Evolutionary conservation across 2,113 vertebrate genomes (phyloP).

Genomic region (Mesocricetus auratus): DNA sequence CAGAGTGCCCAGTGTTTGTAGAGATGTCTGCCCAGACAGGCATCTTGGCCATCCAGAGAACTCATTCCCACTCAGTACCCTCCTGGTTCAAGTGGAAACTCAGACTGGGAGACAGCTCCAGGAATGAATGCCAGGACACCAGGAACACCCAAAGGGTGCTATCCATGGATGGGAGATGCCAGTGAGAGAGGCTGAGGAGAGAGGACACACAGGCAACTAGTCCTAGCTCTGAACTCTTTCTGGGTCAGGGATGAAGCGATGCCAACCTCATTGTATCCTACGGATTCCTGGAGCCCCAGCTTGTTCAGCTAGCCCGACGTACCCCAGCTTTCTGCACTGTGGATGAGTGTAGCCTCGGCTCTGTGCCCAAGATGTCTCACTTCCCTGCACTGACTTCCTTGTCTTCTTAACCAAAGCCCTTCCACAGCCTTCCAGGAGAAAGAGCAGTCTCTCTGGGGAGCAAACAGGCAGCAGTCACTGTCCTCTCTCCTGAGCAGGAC

Average conservation of each 20-base stretch:
- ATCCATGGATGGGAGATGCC: background rate
- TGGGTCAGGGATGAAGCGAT: background rate
- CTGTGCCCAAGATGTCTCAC: background rate
- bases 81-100: background rate
- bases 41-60: background rate
- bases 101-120: background rate
- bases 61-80: background rate
- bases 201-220: background rate
- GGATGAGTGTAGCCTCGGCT: background rate
- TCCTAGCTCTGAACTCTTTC: background rate
- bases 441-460: background rate
- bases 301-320: background rate
- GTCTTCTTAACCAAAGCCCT: background rate
- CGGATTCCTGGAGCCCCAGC: background rate
- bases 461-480: background rate
- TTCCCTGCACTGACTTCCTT: conserved; percentile 11
- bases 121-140: background rate
- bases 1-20: background rate
- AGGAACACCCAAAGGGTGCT: background rate
- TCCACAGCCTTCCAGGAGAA: background rate
- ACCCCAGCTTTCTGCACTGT: background rate
- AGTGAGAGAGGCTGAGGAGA: background rate
- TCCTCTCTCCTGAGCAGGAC: background rate
- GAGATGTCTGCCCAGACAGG: background rate
- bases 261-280: background rate